Evolutionary conservation across 1,140 invertebrate species (phyloP).

Genomic region (Sipha flava): DNA sequence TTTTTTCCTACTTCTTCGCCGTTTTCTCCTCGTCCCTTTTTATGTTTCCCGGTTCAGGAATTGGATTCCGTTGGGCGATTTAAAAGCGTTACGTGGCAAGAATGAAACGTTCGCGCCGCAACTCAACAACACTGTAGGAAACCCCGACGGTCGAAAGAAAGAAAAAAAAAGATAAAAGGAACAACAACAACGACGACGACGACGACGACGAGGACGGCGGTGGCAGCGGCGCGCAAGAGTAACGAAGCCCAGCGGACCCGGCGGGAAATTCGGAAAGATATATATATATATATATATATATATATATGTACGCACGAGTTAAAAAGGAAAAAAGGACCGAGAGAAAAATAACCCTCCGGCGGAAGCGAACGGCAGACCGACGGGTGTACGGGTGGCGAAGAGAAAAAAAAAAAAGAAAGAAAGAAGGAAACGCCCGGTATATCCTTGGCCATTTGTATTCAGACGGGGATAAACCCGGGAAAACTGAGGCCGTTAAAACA

Average conservation of each 20-base stretch:
- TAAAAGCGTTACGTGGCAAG: slow-evolving; percentile 31
- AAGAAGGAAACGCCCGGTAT: slow-evolving; percentile 6
- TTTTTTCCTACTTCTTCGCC: neutral
- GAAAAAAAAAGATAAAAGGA: neutral
- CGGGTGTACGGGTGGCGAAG: neutral
- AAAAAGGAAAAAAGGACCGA: neutral
- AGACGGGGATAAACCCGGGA: slow-evolving; percentile 21
- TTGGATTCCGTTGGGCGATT: slow-evolving; percentile 26
- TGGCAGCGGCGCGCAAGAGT: neutral
- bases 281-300: neutral
- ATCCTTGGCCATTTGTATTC: slow-evolving; percentile 31
- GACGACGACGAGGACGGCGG: neutral
- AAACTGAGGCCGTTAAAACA: slow-evolving; percentile 26
- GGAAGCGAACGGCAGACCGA: neutral
- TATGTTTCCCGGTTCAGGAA: neutral
- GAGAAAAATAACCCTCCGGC: neutral
- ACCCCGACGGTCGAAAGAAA: neutral
- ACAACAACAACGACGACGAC: neutral
- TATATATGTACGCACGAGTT: neutral
- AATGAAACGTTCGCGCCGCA: neutral
- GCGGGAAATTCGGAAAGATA: slow-evolving; percentile 11
- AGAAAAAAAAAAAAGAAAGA: neutral
- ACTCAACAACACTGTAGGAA: too few species aligned
- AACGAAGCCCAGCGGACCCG: neutral
- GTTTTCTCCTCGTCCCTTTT: neutral